Conservation (phyloP, 2,797 vertebrate species). For the Brotogeris chrysoptera region DNA sequence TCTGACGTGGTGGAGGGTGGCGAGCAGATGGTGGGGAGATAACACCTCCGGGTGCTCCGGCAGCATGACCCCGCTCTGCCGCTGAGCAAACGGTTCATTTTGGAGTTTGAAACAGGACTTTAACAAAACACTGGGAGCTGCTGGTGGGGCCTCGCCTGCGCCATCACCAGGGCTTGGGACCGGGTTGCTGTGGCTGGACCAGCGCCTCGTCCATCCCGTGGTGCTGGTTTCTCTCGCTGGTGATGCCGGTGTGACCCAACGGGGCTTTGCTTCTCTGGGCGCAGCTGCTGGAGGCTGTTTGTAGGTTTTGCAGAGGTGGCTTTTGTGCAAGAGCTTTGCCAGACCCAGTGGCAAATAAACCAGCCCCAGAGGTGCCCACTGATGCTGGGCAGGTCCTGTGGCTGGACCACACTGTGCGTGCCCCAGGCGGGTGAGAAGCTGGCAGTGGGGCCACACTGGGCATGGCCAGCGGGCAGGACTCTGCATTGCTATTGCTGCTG, state of each 20-base stretch:
- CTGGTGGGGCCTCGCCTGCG: background rate
- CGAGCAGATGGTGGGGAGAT: constrained; percentile 62
- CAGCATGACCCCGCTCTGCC: background rate
- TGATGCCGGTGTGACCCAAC: fast-evolving
- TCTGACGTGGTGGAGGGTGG: background rate
- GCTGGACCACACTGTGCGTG: fast-evolving
- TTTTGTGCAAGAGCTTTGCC: background rate
- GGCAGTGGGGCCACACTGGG: background rate
- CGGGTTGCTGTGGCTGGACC: fast-evolving
- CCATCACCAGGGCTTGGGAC: background rate
- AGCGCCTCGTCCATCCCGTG: background rate
- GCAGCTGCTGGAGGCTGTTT: background rate
- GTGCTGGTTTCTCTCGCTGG: fast-evolving
- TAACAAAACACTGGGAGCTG: background rate
- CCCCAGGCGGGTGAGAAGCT: fast-evolving
- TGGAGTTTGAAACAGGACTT: constrained; percentile 34
- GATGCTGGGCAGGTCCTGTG: fast-evolving
- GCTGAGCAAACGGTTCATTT: constrained; percentile 69
- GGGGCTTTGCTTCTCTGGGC: background rate
- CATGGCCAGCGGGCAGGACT: fast-evolving
- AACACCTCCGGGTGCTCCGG: background rate
- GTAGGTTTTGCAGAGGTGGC: fast-evolving
- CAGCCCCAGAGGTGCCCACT: fast-evolving
- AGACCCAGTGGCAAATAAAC: background rate
- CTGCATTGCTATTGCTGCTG: background rate